Evolutionary conservation across 2,888 invertebrate species (phyloP).

Genomic region (Drosophila lacicola): DNA sequence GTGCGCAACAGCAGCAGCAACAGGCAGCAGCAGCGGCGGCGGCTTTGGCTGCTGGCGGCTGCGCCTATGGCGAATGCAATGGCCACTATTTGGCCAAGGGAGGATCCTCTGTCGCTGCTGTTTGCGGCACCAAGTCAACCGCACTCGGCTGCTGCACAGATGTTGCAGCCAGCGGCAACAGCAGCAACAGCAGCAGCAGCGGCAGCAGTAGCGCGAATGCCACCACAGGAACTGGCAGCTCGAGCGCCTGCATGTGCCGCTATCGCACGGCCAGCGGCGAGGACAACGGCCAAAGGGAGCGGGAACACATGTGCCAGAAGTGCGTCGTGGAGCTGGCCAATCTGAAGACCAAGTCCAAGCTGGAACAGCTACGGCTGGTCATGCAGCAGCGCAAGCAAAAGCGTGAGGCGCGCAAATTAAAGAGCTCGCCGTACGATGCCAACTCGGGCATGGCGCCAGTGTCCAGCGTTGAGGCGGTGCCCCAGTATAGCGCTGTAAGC

Average conservation of each 20-base stretch:
- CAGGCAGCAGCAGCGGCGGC: conserved; percentile 51
- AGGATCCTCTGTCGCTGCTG: not conserved
- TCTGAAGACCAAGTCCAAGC: conserved; percentile 92
- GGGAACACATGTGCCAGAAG: conserved; percentile 84
- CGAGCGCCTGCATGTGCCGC: conserved; percentile 76
- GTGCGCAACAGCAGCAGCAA: conserved; percentile 37
- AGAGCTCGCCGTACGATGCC: conserved; percentile 88
- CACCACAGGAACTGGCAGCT: conserved; percentile 42
- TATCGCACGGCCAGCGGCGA: conserved; percentile 58
- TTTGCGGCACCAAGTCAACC: conserved; percentile 13
- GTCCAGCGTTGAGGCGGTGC: conserved; percentile 4
- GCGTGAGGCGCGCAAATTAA: conserved; percentile 91
- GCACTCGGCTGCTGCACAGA: conserved; percentile 33
- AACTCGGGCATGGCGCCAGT: not conserved
- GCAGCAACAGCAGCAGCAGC: conserved; percentile 25
- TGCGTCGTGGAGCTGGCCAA: conserved; percentile 89
- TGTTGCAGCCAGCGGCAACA: conserved; percentile 20
- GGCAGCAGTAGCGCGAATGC: conserved; percentile 29
- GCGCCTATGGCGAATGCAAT: conserved; percentile 77
- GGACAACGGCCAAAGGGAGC: conserved; percentile 56
- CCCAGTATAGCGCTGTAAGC: conserved; percentile 55
- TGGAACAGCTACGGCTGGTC: conserved; percentile 93
- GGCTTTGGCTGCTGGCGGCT: conserved; percentile 45
- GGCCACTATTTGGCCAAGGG: conserved; percentile 70
- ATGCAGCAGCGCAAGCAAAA: conserved; percentile 96